Evolutionary conservation across 2,888 invertebrate species (phyloP).

Genomic region (Keiferia lycopersicella): DNA sequence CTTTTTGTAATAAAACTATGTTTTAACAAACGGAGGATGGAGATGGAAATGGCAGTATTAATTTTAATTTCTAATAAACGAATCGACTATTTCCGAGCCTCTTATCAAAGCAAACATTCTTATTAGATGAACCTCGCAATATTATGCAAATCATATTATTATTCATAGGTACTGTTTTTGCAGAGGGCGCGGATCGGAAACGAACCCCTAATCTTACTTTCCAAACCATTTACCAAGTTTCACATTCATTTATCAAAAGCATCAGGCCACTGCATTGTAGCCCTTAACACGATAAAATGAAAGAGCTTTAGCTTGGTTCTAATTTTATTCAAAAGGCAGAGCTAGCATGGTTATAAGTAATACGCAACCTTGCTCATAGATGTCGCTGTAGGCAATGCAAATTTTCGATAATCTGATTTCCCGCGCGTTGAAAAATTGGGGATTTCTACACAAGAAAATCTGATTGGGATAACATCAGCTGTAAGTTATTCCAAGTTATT

Average conservation of each 20-base stretch:
- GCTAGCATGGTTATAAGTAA: conserved; percentile 48
- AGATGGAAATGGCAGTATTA: neutral
- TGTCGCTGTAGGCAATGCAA: conserved; percentile 77
- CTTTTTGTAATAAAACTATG: too few relatives aligned
- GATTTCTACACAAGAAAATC: conserved; percentile 56
- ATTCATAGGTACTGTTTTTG: conserved; percentile 76
- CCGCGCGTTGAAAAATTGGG: conserved; percentile 73
- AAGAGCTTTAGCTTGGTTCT: conserved; percentile 20
- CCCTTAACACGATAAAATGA: neutral
- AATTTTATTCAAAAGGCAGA: conserved; percentile 1
- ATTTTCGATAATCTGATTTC: conserved; percentile 75
- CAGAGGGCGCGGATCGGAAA: conserved; percentile 66
- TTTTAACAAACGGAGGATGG: too few relatives aligned
- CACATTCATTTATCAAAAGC: conserved; percentile 35
- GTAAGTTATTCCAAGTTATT: conserved; percentile 74
- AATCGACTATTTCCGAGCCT: conserved; percentile 47
- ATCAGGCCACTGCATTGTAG: conserved; percentile 35
- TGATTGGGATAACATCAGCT: conserved; percentile 73
- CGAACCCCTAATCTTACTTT: conserved; percentile 69
- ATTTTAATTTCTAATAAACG: conserved; percentile 19
- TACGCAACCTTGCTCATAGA: conserved; percentile 59
- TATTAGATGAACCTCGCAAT: conserved; percentile 64
- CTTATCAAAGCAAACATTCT: conserved; percentile 74
- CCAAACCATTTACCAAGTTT: conserved; percentile 50
- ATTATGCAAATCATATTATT: conserved; percentile 79